Conservation (phyloP, 2,888 invertebrate species). For the Aporophyla lueneburgensis region DNA sequence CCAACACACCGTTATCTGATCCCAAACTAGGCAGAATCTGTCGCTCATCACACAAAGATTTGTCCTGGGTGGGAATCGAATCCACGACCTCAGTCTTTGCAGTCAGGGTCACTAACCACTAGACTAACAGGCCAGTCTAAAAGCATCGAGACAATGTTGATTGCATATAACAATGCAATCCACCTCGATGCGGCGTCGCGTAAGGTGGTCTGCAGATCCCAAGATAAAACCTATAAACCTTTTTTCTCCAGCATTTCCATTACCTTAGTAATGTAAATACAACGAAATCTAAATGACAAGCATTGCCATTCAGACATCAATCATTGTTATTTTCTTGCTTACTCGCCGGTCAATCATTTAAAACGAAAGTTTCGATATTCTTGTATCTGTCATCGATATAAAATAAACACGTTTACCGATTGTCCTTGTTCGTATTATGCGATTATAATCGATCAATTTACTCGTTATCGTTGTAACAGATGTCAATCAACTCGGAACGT, state of each 20-base stretch:
- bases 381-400: conserved; percentile 63
- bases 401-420: conserved; percentile 62
- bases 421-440: conserved; percentile 52
- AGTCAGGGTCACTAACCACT: too few species aligned
- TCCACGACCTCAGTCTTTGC: too few species aligned
- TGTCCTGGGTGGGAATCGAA: too few species aligned
- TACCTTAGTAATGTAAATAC: conserved; percentile 49
- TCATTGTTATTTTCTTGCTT: conserved; percentile 62
- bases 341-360: conserved; percentile 55
- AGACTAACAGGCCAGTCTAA: too few species aligned
- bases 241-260: conserved; percentile 51
- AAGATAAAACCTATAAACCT: conserved; percentile 46
- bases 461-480: conserved; percentile 50
- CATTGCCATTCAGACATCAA: conserved; percentile 70
- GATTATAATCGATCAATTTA: conserved; percentile 60
- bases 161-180: neutral
- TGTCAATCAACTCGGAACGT: conserved; percentile 53
- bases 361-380: conserved; percentile 64
- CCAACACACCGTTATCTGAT: too few species aligned
- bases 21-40: too few species aligned
- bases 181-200: neutral
- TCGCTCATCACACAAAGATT: too few species aligned
- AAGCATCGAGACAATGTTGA: conserved; percentile 13
- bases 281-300: conserved; percentile 67
- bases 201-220: conserved; percentile 34